phyloP scores from a whole-genome alignment of 2,113 vertebrate species.

The Desmodus rotundus region DNA sequence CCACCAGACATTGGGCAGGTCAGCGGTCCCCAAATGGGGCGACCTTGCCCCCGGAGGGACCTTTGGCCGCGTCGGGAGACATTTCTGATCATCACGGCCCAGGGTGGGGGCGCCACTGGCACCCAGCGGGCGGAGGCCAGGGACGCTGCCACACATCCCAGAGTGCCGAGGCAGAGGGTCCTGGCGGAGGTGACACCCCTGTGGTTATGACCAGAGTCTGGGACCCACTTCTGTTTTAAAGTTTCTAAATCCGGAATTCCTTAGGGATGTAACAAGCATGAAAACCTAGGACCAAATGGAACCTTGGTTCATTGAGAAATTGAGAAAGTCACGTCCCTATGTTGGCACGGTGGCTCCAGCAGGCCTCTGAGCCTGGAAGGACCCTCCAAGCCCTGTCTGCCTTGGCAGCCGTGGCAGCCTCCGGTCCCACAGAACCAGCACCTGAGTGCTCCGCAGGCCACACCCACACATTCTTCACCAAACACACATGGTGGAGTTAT shows the following conservation, averaged over 20 bases:
- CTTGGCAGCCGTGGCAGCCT: fast-evolving
- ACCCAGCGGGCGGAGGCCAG: not conserved
- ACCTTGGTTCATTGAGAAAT: not conserved
- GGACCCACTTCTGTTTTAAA: not conserved
- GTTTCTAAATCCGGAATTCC: not conserved
- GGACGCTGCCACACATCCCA: not conserved
- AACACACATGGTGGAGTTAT: not conserved
- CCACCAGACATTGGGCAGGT: fast-evolving
- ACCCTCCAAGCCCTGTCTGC: fast-evolving
- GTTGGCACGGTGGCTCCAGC: not conserved
- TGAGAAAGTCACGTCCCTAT: not conserved
- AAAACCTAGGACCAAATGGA: too few species aligned
- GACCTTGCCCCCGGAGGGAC: not conserved
- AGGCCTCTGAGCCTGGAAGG: not conserved
- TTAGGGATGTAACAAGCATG: not conserved
- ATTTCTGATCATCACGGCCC: not conserved
- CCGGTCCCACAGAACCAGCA: fast-evolving
- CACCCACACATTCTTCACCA: too few species aligned
- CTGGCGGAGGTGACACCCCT: not conserved
- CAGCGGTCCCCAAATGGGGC: not conserved
- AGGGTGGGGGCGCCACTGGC: not conserved
- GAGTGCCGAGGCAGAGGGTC: not conserved
- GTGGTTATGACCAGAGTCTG: not conserved
- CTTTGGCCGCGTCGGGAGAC: not conserved
- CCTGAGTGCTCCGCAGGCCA: not conserved